A percentile compares a stretch with the other conserved stretches of the same genome.
These are phyloP conservation scores for Pogonognathellus flavescens DNA, from an alignment of 1,140 invertebrate species.

Conservation along the genomic window DNA sequence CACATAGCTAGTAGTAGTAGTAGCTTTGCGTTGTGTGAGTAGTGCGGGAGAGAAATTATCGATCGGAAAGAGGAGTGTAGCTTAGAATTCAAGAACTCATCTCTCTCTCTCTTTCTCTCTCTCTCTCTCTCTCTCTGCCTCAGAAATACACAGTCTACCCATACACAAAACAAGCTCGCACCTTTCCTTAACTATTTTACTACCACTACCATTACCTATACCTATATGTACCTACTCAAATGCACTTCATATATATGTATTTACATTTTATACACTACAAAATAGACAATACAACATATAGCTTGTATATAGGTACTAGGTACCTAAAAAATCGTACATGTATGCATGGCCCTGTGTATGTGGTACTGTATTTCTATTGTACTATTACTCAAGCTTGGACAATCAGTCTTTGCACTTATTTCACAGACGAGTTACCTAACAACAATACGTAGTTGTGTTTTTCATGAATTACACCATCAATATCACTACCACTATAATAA, in stretches of 20 bases:
- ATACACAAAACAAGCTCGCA: background rate
- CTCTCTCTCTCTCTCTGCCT: background rate
- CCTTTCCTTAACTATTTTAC: background rate
- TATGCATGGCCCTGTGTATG: no score
- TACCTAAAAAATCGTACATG: no score
- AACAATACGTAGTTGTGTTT: no score
- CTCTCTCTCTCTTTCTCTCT: background rate
- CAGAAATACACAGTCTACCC: background rate
- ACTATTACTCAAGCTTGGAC: no score
- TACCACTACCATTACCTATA: background rate
- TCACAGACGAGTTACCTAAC: no score
- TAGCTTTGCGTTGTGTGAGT: background rate
- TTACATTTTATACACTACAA: background rate
- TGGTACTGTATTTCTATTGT: no score
- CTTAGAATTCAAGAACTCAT: conserved; percentile 5
- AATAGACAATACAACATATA: no score
- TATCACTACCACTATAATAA: no score
- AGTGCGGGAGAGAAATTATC: conserved; percentile 40
- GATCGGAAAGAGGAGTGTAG: conserved; percentile 15
- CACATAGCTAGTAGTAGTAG: background rate
- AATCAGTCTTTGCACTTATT: no score
- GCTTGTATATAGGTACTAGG: no score
- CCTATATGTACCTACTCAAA: background rate
- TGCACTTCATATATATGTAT: background rate
- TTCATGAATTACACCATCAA: no score